Base-by-base conservation (phyloP, 2,113 vertebrate species). In the Oxyura jamaicensis region DNA sequence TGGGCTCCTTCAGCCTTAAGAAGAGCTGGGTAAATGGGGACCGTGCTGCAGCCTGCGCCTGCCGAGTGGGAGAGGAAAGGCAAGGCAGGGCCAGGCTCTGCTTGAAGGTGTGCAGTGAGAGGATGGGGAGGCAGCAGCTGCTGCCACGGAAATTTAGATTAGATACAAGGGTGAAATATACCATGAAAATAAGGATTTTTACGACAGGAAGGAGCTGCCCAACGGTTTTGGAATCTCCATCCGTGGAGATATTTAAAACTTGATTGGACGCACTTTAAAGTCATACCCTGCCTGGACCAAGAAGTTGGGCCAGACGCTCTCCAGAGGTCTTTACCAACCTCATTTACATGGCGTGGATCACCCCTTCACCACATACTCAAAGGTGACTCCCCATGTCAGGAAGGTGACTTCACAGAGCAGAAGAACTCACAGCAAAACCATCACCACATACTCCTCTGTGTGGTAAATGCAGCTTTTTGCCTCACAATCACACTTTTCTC, bases 1-100 rank as follows among this genome's bases (percentile, higher is more conserved):
- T 73, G 46, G 16, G 36, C 33, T 81, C 1, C 0, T 46, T 73
- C 48, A 60, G 33, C 5, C 53, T 53, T 31, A 0, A 3, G 35
- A 82, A 58, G 68, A 71, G 62, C 31, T 0, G 0, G 19, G 8
- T 10, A 33, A 78, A 67, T 16, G 17, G 68, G 15, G 9, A 4
- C 55, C 19, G 0, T 13, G 2, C 22, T 48, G 71, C 58, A 42
- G 48, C 5, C 39, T 46, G 67, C 62, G 72, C 0, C 29, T 58
- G 7, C 41, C 21, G 48, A 2, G 13, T 5, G 53, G 21, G n/a
- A 86, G 17, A 76, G 10, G 2, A 13, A 5, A 42, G 16, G 28
- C 8, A 86, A 74, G 14, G 46, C 28, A 81, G 36, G 12, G 15
- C 10, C 67, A 80, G 42, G 44, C 41, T 92, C 48, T 80, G 39